phyloP scores from a whole-genome alignment of 92 coral and sea anemone genomes.

The Metridium senile region DNA sequence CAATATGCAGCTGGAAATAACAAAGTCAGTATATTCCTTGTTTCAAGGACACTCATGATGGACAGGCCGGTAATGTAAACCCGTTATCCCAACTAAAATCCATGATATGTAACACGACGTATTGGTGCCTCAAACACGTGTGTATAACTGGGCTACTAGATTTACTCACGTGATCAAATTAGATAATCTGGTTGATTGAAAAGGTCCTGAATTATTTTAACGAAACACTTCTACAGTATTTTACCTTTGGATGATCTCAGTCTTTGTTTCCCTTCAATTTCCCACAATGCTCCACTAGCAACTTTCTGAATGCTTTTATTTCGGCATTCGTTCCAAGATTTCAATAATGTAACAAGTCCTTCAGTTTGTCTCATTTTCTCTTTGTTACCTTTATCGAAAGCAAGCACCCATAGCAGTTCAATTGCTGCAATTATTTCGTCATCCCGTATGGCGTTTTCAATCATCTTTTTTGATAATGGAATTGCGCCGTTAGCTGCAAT shows the following conservation, averaged over 20 bases:
- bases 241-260: not conserved
- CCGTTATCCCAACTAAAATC: too few relatives aligned
- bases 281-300: conserved; percentile 78
- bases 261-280: conserved; percentile 46
- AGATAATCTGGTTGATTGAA: too few relatives aligned
- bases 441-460: conserved; percentile 40
- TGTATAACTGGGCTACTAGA: too few relatives aligned
- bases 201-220: too few relatives aligned
- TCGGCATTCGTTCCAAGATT: conserved; percentile 34
- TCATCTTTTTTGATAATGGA: conserved; percentile 40
- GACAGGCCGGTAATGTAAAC: too few relatives aligned
- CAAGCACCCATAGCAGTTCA: conserved; percentile 64
- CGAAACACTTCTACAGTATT: too few relatives aligned
- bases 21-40: too few relatives aligned
- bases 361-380: conserved; percentile 25
- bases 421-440: conserved; percentile 45
- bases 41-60: too few relatives aligned
- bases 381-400: conserved; percentile 65
- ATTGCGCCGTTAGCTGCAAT: conserved; percentile 56
- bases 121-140: too few relatives aligned
- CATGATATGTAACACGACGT: too few relatives aligned
- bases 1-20: too few relatives aligned
- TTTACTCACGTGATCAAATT: too few relatives aligned
- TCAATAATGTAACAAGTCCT: conserved; percentile 24
- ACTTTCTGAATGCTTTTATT: conserved; percentile 47